Evolutionary conservation across 2,113 vertebrate genomes (phyloP), one percentile per base, ranked within the genome.

Genomic region (Anoura caudifer): DNA sequence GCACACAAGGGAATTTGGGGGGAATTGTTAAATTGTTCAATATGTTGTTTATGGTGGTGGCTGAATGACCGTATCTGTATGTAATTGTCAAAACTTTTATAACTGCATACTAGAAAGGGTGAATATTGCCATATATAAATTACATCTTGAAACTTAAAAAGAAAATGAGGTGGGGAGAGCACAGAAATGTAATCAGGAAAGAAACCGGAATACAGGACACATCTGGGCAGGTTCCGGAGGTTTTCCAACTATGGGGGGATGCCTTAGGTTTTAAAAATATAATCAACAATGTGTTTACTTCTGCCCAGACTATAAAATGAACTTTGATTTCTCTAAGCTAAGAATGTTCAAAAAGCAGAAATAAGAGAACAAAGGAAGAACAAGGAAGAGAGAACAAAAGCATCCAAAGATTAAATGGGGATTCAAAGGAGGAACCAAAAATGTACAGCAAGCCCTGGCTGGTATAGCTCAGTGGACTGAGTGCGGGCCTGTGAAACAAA

Each of bases 301-400:
- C 13, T 54, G 41, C 36, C 61, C 28, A 59, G 26, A 54, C 41
- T 79, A 73, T 52, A 87, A 36, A 75, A 4, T 84, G 10, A 87
- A 72, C 59, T 95, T 79, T 77, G 14, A 75, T 63, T 94, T 80
- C 54, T 84, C 63, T 52, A 75, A 94, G 7, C 38, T 90, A 91
- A 22, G 61, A 87, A 87, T 70, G n/a, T 81, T 87, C 70, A 80
- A 95, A 94, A 91, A 61, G 38, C 36, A 96, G 82, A 96, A 93
- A 93, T 81, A 59, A 87, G 47, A 80, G 31, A 89, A 72, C 16
- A 47, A 81, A 91, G 45, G 81, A 87, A 36, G 43, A 94, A 87
- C 17, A 52, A 80, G 5, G 26, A 82, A 67, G 20, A 95, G 45
- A 90, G 4, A 95, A 73, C 43, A 75, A 69, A 95, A 81, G 17